These are phyloP conservation scores for Barnardius zonarius DNA, from an alignment of 2,113 vertebrate species.

Conservation along the genomic window DNA sequence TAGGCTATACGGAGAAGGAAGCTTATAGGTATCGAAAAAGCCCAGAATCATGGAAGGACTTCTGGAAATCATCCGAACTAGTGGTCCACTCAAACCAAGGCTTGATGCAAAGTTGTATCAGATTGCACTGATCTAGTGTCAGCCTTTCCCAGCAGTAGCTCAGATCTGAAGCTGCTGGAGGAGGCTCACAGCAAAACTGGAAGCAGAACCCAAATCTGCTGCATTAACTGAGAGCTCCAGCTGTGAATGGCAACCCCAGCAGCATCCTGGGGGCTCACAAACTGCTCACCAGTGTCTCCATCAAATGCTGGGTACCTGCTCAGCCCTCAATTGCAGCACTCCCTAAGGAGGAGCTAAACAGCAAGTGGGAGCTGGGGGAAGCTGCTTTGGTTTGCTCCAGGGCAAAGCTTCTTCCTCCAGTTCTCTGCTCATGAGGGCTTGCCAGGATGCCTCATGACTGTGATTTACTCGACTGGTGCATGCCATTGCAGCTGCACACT, in stretches of 20 bases:
- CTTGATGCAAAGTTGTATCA: background rate
- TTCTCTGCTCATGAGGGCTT: accelerated
- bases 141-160: background rate
- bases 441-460: background rate
- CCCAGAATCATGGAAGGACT: background rate
- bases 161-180: background rate
- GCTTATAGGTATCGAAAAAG: background rate
- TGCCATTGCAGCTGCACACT: background rate
- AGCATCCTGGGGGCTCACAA: background rate
- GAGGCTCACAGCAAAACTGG: background rate
- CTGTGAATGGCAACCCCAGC: accelerated
- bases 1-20: background rate
- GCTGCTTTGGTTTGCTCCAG: background rate
- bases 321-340: background rate
- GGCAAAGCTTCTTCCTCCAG: background rate
- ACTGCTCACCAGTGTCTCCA: background rate
- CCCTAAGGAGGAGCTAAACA: background rate
- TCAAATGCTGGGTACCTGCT: background rate
- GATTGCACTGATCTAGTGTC: background rate
- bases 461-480: background rate
- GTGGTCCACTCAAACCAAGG: background rate
- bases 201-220: background rate
- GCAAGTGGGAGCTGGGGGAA: background rate
- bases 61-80: background rate
- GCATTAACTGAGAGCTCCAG: accelerated